Evolutionary conservation across 2,888 invertebrate genomes (phyloP).

Genomic region (Candidula unifasciata): DNA sequence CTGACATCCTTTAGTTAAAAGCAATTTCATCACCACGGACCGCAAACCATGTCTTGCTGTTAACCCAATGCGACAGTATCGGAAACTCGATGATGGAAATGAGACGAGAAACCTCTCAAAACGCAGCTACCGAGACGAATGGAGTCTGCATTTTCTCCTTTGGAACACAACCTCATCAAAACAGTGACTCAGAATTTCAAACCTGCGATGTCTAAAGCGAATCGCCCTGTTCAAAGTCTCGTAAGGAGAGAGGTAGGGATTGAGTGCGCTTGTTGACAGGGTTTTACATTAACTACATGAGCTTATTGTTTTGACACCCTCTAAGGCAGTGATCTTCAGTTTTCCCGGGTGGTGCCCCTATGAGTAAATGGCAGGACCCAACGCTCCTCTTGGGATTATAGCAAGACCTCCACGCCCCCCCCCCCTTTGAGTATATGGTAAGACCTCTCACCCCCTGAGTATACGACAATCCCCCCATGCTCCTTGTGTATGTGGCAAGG

Average conservation of each 20-base stretch:
- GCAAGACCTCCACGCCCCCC: no score
- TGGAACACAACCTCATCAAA: slow-evolving; percentile 29
- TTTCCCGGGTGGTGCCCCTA: no score
- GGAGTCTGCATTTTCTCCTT: slow-evolving; percentile 17
- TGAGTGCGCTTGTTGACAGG: not conserved
- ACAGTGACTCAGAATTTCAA: slow-evolving; percentile 36
- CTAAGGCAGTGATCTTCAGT: no score
- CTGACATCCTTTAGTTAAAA: not conserved
- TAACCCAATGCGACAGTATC: slow-evolving; percentile 8
- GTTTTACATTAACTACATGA: no score
- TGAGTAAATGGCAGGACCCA: no score
- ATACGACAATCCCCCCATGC: no score
- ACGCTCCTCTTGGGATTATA: no score
- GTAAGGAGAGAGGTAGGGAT: not conserved
- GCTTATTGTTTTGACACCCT: no score
- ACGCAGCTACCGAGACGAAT: slow-evolving; percentile 44
- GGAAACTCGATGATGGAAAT: not conserved
- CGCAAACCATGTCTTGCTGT: not conserved
- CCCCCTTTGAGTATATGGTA: no score
- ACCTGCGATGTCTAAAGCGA: slow-evolving; percentile 16
- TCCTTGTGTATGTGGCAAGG: no score
- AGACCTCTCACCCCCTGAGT: no score
- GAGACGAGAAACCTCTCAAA: not conserved
- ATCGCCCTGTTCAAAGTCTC: slow-evolving; percentile 26
- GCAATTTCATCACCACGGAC: not conserved